Conservation (phyloP, 2,113 vertebrate genomes). For the Orycteropus afer region DNA sequence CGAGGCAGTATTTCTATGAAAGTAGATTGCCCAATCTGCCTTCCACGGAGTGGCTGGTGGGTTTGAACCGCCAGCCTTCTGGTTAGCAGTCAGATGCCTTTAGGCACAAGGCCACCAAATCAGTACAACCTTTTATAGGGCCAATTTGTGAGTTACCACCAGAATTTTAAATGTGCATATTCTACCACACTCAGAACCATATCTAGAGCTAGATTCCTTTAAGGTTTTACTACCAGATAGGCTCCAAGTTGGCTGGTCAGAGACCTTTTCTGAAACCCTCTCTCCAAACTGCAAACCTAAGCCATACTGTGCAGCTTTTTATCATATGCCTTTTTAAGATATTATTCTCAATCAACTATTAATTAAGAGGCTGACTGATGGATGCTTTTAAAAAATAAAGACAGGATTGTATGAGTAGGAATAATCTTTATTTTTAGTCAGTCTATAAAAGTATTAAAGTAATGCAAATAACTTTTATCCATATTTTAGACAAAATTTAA, state of each 20-base stretch:
- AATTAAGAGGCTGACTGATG: conserved; percentile 44
- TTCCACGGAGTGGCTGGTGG: too few relatives aligned
- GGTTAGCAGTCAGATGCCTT: too few relatives aligned
- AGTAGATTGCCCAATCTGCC: too few relatives aligned
- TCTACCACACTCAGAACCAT: conserved; percentile 29
- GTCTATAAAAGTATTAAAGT: conserved; percentile 51
- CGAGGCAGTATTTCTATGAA: too few relatives aligned
- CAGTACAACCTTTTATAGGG: conserved; percentile 3
- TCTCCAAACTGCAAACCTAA: conserved; percentile 31
- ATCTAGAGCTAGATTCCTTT: conserved; percentile 38
- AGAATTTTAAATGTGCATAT: conserved; percentile 35
- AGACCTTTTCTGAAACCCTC: conserved; percentile 44
- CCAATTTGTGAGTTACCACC: not conserved
- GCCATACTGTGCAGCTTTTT: not conserved
- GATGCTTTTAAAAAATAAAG: conserved; percentile 55
- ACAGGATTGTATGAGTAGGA: conserved; percentile 50
- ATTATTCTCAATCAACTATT: conserved; percentile 36
- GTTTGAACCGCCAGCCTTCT: too few relatives aligned
- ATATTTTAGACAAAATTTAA: conserved; percentile 49
- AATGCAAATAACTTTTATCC: conserved; percentile 50
- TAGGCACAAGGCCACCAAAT: not conserved
- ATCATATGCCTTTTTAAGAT: conserved; percentile 1
- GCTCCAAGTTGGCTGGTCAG: not conserved
- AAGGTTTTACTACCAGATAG: conserved; percentile 6
- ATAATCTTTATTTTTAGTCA: conserved; percentile 55